Percentiles rank a stretch among this genome's conserved stretches.
Evolutionary conservation across 2,888 invertebrate species (phyloP).

Genomic region (Sphaerophoria rueppellii): DNA sequence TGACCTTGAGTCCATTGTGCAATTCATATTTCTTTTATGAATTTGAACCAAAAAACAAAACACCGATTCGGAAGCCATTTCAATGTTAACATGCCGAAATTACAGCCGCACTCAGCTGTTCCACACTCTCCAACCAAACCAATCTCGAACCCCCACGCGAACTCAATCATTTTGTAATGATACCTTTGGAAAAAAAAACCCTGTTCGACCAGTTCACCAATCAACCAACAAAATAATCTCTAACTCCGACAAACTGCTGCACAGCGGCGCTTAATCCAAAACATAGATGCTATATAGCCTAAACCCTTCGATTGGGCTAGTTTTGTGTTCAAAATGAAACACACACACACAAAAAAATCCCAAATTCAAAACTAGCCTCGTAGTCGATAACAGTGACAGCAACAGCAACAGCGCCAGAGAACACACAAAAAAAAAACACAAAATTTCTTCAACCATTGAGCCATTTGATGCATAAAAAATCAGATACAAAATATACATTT

Average conservation of each 20-base stretch:
- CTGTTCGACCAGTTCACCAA: slow-evolving; percentile 46
- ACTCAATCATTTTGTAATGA: slow-evolving; percentile 36
- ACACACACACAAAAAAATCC: neutral
- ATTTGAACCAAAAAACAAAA: slow-evolving; percentile 2
- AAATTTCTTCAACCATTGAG: slow-evolving; percentile 41
- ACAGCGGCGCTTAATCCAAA: slow-evolving; percentile 7
- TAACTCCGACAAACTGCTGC: slow-evolving; percentile 10
- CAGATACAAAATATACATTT: slow-evolving; percentile 11
- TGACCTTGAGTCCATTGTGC: slow-evolving; percentile 46
- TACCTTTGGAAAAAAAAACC: slow-evolving; percentile 14
- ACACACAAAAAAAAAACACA: slow-evolving; percentile 23
- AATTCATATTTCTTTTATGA: slow-evolving; percentile 28
- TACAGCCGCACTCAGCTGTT: neutral
- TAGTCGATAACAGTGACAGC: neutral
- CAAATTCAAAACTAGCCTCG: slow-evolving; percentile 11
- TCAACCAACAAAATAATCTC: neutral
- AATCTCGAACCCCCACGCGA: slow-evolving; percentile 33
- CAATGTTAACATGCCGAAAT: slow-evolving; percentile 33
- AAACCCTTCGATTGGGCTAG: slow-evolving; percentile 13
- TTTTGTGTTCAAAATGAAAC: neutral
- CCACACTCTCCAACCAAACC: neutral
- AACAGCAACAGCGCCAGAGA: slow-evolving; percentile 5
- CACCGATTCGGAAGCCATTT: slow-evolving; percentile 35
- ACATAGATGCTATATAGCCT: neutral
- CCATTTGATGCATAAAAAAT: slow-evolving; percentile 38